Percentiles rank a stretch among this genome's conserved stretches.
phyloP scores from a whole-genome alignment of 92 coral and sea anemone genomes.

The Micromussa lordhowensis region DNA sequence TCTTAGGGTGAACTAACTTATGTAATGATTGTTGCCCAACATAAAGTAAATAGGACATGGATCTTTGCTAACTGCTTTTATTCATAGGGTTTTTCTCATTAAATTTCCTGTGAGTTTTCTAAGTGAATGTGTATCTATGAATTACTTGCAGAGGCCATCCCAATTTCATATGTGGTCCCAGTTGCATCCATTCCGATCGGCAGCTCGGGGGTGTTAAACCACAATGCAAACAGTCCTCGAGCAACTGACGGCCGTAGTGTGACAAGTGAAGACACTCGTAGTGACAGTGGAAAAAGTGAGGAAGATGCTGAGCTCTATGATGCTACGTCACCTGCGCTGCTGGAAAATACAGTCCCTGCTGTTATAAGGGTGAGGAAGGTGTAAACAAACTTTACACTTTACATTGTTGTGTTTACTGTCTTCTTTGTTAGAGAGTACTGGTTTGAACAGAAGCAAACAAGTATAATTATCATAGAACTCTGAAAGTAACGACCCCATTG shows the following conservation, averaged over 20 bases:
- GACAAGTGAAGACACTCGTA: slow-evolving; percentile 91
- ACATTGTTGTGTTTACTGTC: background rate
- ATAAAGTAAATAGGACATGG: background rate
- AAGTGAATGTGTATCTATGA: background rate
- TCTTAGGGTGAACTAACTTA: background rate
- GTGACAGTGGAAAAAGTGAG: slow-evolving; percentile 92
- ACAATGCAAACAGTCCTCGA: slow-evolving; percentile 85
- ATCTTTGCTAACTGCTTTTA: background rate
- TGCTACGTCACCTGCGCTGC: slow-evolving; percentile 56
- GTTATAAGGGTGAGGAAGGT: slow-evolving; percentile 73
- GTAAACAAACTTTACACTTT: background rate
- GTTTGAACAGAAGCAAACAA: no score
- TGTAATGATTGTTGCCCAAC: background rate
- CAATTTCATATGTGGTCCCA: slow-evolving; percentile 86
- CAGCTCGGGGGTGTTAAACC: slow-evolving; percentile 73
- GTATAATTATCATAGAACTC: no score
- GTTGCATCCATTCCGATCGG: slow-evolving; percentile 72
- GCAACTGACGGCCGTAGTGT: slow-evolving; percentile 86
- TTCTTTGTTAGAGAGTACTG: background rate
- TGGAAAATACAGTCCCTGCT: slow-evolving; percentile 52
- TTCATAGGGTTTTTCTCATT: background rate
- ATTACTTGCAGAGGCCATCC: slow-evolving; percentile 72
- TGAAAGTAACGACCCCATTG: no score
- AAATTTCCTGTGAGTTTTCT: background rate
- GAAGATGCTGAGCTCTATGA: slow-evolving; percentile 83